These are phyloP conservation scores for Drosophila parabipectinata DNA, from an alignment of 1,140 invertebrate species.

Conservation along the genomic window DNA sequence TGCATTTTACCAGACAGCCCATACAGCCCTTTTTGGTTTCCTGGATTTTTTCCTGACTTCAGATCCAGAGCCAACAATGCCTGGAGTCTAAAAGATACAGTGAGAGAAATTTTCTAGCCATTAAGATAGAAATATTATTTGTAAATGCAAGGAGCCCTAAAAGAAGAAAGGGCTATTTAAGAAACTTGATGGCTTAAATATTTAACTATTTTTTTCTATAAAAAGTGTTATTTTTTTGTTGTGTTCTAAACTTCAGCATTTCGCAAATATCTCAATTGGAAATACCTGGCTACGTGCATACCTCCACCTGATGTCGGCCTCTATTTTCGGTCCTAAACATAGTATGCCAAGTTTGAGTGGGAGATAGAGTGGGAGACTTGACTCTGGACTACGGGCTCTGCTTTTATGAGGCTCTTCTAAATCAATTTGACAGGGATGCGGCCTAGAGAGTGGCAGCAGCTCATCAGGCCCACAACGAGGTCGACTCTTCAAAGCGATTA, in stretches of 20 bases:
- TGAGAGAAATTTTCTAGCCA: neutral
- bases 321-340: slow-evolving; percentile 17
- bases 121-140: neutral
- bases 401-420: slow-evolving; percentile 51
- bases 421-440: slow-evolving; percentile 54
- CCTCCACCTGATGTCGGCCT: slow-evolving; percentile 31
- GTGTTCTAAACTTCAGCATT: slow-evolving; percentile 9
- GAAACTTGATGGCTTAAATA: neutral
- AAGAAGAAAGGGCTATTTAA: neutral
- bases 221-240: neutral
- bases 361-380: slow-evolving; percentile 9
- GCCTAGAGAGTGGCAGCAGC: slow-evolving; percentile 24
- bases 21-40: slow-evolving; percentile 23
- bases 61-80: slow-evolving; percentile 19
- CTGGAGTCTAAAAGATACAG: neutral
- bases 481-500: slow-evolving; percentile 58
- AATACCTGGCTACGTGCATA: slow-evolving; percentile 53
- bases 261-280: slow-evolving; percentile 64
- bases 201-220: neutral
- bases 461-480: slow-evolving; percentile 37
- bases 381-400: slow-evolving; percentile 28
- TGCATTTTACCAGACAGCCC: slow-evolving; percentile 22
- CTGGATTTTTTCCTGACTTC: slow-evolving; percentile 7
- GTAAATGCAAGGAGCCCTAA: neutral
- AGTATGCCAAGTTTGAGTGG: neutral